Percentiles rank a stretch among this genome's conserved stretches.
Conservation (phyloP, 2,113 vertebrate genomes). For the Oplegnathus fasciatus region DNA sequence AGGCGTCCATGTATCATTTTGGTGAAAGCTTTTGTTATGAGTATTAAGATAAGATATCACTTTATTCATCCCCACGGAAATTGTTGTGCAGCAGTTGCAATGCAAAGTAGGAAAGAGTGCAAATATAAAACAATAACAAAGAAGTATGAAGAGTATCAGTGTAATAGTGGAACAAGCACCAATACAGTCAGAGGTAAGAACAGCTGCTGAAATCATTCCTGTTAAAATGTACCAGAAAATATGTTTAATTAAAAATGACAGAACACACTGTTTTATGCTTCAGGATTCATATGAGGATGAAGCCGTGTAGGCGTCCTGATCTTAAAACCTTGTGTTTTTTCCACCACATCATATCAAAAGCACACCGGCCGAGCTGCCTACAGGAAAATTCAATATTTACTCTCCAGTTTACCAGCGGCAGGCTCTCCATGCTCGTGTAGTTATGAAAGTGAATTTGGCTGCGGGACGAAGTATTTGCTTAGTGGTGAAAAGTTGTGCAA, state of each 20-base stretch:
- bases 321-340: conserved; percentile 24
- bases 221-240: background rate
- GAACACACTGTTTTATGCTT: background rate
- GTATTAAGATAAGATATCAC: too few relatives aligned
- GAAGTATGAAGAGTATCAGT: too few relatives aligned
- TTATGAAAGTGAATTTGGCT: conserved; percentile 51
- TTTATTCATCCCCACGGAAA: too few relatives aligned
- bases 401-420: conserved; percentile 52
- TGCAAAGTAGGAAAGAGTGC: too few relatives aligned
- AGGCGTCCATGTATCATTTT: background rate
- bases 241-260: background rate
- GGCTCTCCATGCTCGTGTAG: background rate
- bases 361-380: conserved; percentile 6
- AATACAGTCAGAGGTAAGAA: background rate
- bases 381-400: conserved; percentile 83
- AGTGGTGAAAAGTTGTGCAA: conserved; percentile 44
- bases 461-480: conserved; percentile 30
- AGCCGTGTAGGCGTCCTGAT: background rate
- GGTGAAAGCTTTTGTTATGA: background rate
- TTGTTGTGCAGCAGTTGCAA: too few relatives aligned
- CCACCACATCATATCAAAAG: conserved; percentile 18
- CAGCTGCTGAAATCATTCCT: background rate
- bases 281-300: background rate
- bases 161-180: background rate
- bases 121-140: too few relatives aligned